phyloP scores from a whole-genome alignment of 2,797 vertebrate genomes.

The Pteropus rufus region DNA sequence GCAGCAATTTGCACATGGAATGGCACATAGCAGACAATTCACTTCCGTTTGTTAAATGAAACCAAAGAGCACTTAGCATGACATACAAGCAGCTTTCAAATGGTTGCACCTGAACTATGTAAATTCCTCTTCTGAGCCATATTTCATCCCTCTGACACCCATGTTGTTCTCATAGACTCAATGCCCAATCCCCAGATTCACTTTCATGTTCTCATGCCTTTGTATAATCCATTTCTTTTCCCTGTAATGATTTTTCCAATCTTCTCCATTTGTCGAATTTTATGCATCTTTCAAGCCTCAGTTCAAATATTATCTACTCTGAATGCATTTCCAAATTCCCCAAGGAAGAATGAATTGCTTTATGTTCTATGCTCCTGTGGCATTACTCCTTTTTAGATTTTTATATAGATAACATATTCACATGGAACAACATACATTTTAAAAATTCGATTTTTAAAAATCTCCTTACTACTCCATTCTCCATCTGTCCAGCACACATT shows the following conservation, averaged over 20 bases:
- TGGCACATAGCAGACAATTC: background rate
- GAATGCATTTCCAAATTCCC: background rate
- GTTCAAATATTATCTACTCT: background rate
- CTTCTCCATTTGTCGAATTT: background rate
- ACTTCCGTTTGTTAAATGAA: background rate
- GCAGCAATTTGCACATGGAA: background rate
- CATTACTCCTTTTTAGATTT: background rate
- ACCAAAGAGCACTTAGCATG: background rate
- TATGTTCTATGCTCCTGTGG: background rate
- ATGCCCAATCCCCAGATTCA: background rate
- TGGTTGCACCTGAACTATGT: background rate
- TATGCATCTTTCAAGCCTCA: background rate
- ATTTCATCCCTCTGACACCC: background rate
- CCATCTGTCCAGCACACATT: background rate
- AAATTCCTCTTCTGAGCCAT: background rate
- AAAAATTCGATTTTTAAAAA: background rate
- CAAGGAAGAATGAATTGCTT: background rate
- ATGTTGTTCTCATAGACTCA: background rate
- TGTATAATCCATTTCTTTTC: background rate
- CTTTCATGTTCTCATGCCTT: background rate
- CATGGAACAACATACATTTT: background rate
- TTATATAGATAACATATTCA: background rate
- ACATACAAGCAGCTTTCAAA: background rate
- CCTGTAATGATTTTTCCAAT: background rate
- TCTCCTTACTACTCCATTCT: background rate